Conservation (phyloP, 1,140 invertebrate species). For the Drosophila aff. region DNA sequence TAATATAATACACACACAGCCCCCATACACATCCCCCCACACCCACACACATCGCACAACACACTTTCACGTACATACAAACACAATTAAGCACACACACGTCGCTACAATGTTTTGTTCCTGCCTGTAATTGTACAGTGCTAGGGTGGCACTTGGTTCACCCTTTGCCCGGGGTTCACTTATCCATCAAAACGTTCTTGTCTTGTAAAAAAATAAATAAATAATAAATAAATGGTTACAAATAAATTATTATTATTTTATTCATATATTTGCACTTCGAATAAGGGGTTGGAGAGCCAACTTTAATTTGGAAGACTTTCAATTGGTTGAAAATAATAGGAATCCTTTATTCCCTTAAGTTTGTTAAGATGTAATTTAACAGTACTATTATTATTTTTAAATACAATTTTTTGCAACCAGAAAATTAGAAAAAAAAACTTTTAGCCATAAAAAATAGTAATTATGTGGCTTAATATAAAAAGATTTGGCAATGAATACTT, state of each 20-base stretch:
- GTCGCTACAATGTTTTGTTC: not conserved
- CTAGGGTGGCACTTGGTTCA: constrained; percentile 13
- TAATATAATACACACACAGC: constrained; percentile 52
- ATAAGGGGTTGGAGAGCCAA: not conserved
- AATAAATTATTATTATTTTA: not conserved
- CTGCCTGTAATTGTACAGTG: constrained; percentile 8
- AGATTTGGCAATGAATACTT: too few relatives aligned
- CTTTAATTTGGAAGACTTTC: rapidly evolving
- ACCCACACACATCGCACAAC: constrained; percentile 9
- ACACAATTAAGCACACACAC: constrained; percentile 10
- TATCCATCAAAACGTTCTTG: not conserved
- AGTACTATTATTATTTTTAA: too few relatives aligned
- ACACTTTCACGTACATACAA: not conserved
- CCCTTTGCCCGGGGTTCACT: not conserved
- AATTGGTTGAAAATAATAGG: not conserved
- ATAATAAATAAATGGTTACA: too few relatives aligned
- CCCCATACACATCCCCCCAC: constrained; percentile 8
- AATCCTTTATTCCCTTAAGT: too few relatives aligned
- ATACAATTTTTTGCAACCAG: too few relatives aligned
- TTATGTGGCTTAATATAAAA: too few relatives aligned
- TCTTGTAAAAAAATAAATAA: not conserved
- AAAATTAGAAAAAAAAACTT: too few relatives aligned
- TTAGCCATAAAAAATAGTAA: too few relatives aligned
- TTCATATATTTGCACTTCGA: not conserved
- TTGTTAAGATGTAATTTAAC: not conserved